These are phyloP conservation scores for Chrysodeixis includens DNA, from an alignment of 2,888 invertebrate genomes.

Conservation along the genomic window DNA sequence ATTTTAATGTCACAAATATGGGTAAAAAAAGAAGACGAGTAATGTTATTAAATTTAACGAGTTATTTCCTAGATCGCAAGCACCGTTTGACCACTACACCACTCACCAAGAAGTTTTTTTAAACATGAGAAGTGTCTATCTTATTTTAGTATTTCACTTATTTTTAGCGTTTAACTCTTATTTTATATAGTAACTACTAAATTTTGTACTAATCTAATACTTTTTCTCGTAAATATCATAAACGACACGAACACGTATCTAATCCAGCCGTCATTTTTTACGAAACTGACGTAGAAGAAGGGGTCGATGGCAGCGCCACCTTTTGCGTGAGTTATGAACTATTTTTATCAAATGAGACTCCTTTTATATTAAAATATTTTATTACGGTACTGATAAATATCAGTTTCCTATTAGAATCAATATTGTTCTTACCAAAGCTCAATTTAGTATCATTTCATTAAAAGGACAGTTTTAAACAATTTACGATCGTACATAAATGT, in stretches of 20 bases:
- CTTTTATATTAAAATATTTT: constrained; percentile 35
- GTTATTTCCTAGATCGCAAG: constrained; percentile 77
- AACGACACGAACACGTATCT: constrained; percentile 88
- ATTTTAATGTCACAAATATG: constrained; percentile 22
- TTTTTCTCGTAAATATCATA: constrained; percentile 89
- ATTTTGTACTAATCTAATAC: constrained; percentile 81
- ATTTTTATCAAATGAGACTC: constrained; percentile 66
- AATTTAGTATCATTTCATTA: constrained; percentile 19
- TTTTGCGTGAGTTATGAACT: constrained; percentile 63
- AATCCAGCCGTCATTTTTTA: constrained; percentile 89
- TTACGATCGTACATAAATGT: constrained; percentile 81
- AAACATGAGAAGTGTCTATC: constrained; percentile 82
- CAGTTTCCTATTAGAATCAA: background rate
- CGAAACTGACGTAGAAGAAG: constrained; percentile 83
- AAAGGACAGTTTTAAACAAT: constrained; percentile 58
- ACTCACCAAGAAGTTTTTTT: constrained; percentile 84
- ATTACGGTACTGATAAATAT: constrained; percentile 21
- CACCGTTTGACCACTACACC: constrained; percentile 77
- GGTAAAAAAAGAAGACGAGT: constrained; percentile 22
- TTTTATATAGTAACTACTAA: constrained; percentile 71
- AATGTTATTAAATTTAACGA: constrained; percentile 65
- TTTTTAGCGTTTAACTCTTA: constrained; percentile 70
- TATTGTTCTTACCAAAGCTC: constrained; percentile 15
- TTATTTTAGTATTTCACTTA: constrained; percentile 76
- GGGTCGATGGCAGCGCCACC: constrained; percentile 78